Conservation (phyloP, 2,797 vertebrate genomes). For the Enteromius trimaculatus region DNA sequence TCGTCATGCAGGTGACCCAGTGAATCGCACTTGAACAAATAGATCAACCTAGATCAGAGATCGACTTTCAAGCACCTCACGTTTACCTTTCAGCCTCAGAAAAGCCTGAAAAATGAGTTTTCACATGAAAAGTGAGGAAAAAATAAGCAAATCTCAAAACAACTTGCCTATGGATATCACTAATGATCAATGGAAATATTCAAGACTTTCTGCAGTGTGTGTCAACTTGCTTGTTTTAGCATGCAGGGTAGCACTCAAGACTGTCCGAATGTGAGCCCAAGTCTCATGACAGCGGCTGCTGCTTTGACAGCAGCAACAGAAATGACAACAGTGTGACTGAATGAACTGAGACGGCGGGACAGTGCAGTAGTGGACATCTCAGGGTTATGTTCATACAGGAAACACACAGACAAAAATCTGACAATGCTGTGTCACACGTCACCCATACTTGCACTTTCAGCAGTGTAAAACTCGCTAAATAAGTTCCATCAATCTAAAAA, state of each 20-base stretch:
- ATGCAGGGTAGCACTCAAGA: constrained; percentile 8
- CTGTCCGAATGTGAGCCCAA: background rate
- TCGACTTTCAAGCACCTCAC: constrained; percentile 22
- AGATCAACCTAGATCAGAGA: constrained; percentile 63
- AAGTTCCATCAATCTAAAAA: background rate
- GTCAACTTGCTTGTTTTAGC: constrained; percentile 30
- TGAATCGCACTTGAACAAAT: constrained; percentile 69
- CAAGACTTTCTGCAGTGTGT: background rate
- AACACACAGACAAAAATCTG: background rate
- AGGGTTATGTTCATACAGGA: constrained; percentile 18
- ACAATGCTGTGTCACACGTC: background rate
- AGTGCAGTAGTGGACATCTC: constrained; percentile 1
- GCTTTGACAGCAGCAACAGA: background rate
- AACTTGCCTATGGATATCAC: background rate
- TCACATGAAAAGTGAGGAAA: constrained; percentile 13
- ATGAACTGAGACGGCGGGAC: background rate
- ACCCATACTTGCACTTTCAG: background rate
- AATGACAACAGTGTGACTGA: background rate
- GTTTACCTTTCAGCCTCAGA: constrained; percentile 22
- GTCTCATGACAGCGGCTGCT: background rate
- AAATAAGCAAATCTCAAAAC: constrained; percentile 18
- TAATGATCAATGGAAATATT: background rate
- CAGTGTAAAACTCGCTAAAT: background rate
- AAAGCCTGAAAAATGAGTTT: constrained; percentile 25
- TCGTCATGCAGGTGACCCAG: constrained; percentile 74